phyloP scores from a whole-genome alignment of 92 coral and sea anemone species.

The Virgularia gustaviana region DNA sequence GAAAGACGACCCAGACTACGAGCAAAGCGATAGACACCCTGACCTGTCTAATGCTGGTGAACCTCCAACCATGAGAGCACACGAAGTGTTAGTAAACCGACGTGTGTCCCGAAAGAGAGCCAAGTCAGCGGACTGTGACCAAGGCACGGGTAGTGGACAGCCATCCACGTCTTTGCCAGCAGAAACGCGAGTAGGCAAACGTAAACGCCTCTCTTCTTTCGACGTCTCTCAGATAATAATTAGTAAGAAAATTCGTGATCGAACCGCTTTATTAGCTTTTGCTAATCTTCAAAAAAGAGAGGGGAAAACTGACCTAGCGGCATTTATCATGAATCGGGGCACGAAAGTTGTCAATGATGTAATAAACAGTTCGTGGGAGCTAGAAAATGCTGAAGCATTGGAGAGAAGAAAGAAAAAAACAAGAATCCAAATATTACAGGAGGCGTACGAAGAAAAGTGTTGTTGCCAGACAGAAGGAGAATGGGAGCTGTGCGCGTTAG shows the following conservation, averaged over 20 bases:
- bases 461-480: conserved; percentile 4
- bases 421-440: conserved; percentile 20
- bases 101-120: background rate
- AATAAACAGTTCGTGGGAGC: too few relatives aligned
- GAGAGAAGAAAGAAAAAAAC: conserved; percentile 4
- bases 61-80: conserved; percentile 40
- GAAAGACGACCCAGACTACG: conserved; percentile 11
- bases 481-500: conserved; percentile 16
- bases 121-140: too few relatives aligned
- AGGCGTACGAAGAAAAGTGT: background rate
- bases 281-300: background rate
- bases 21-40: conserved; percentile 42
- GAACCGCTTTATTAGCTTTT: background rate
- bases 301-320: background rate
- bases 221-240: conserved; percentile 2
- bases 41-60: conserved; percentile 35
- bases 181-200: background rate
- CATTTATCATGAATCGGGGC: background rate
- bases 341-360: background rate
- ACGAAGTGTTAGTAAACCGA: background rate
- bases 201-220: conserved; percentile 13
- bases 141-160: too few relatives aligned
- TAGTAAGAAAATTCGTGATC: background rate
- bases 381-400: background rate
- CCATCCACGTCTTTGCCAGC: too few relatives aligned